A percentile compares a stretch with the other conserved stretches of the same genome.
Conservation (phyloP, 2,113 vertebrate species). For the Aegithalos caudatus region DNA sequence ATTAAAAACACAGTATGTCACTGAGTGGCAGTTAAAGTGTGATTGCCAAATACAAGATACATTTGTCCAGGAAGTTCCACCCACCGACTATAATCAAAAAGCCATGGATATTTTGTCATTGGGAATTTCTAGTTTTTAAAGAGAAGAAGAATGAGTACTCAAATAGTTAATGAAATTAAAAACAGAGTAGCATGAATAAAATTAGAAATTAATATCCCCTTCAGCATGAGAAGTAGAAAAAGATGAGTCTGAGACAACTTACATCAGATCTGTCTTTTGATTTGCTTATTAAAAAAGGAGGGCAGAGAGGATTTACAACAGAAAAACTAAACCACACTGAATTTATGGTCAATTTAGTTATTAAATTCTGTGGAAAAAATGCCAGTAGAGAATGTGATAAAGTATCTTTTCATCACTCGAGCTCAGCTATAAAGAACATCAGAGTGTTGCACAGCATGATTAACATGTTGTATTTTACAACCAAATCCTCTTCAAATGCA, state of each 20-base stretch:
- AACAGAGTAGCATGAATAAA: constrained; percentile 5
- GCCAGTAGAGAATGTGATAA: constrained; percentile 32
- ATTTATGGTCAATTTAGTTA: constrained; percentile 12
- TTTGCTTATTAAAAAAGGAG: constrained; percentile 22
- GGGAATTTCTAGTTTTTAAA: neutral
- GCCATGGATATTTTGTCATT: neutral
- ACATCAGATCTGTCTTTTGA: neutral
- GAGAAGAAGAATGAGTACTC: neutral
- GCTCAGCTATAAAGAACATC: constrained; percentile 25
- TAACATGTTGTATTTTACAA: constrained; percentile 43
- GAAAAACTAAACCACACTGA: neutral
- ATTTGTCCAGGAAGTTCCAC: neutral
- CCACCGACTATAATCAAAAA: neutral
- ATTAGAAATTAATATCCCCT: constrained; percentile 32
- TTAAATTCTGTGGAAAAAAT: constrained; percentile 28
- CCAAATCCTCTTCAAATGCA: constrained; percentile 18
- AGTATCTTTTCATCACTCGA: constrained; percentile 25
- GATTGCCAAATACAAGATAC: neutral
- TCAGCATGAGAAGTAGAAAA: constrained; percentile 10
- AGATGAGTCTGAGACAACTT: neutral
- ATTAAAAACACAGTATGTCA: constrained; percentile 6
- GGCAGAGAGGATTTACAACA: constrained; percentile 8
- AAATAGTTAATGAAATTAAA: constrained; percentile 31
- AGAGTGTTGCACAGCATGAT: constrained; percentile 34
- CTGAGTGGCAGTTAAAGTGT: neutral